A percentile compares a stretch with the other conserved stretches of the same genome.
Conservation (phyloP, 2,113 vertebrate species). For the Etia nguti region DNA sequence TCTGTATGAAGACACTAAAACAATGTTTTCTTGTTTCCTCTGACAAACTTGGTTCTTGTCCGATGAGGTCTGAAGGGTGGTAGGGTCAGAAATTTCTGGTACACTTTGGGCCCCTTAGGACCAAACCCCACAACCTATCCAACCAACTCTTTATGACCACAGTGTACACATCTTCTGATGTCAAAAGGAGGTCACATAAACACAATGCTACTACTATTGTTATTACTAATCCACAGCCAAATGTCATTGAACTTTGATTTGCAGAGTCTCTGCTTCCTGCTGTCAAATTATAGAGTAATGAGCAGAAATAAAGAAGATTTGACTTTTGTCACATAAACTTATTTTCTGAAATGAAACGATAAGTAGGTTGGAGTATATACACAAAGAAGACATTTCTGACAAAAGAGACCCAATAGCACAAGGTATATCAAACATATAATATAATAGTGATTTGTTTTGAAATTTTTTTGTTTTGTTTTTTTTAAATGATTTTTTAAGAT, state of each 20-base stretch:
- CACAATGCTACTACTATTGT: neutral
- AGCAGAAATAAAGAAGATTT: neutral
- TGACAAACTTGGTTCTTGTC: neutral
- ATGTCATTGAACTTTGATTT: neutral
- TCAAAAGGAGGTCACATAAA: neutral
- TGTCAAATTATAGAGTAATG: neutral
- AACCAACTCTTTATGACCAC: neutral
- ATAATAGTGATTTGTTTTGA: neutral
- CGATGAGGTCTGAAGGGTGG: neutral
- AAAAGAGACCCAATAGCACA: neutral
- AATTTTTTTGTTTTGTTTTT: neutral
- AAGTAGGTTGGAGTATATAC: neutral
- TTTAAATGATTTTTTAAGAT: fast-evolving
- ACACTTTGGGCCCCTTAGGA: neutral
- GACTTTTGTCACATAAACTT: neutral
- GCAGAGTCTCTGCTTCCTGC: neutral
- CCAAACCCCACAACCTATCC: neutral
- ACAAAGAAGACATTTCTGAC: neutral
- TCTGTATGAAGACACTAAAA: neutral
- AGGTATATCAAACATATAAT: neutral
- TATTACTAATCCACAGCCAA: neutral
- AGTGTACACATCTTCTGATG: neutral
- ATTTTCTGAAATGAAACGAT: neutral
- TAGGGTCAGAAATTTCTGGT: neutral
- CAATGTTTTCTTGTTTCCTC: neutral